Base-by-base conservation (phyloP, 1,140 invertebrate species). In the Antheraea pernyi region DNA sequence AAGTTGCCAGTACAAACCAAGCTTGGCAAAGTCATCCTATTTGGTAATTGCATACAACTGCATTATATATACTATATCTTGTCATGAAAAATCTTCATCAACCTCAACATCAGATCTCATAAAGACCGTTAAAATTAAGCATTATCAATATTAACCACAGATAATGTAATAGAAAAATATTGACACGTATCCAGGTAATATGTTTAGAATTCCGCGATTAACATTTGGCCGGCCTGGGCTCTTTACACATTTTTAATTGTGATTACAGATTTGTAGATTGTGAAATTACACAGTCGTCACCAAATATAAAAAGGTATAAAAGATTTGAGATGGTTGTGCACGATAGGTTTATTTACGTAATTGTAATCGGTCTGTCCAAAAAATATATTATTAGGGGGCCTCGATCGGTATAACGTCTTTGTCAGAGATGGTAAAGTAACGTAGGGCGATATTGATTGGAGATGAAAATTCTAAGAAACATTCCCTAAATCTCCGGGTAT, bases 311-410 rank as follows among this genome's bases (percentile, higher is more conserved):
- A 53, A 10, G 13, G 46, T 53, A 16, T 13, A 82, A 84, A 78
- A 83, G 74, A 77, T 80, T 80, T 83, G 85, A 84, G 80, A 91
- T 85, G 89, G 89, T 91, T 91, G 89, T 91, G 89, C 89, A 90
- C 86, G 81, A 84, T 91, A 90, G 85, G 78, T 76, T 79, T 74
- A 76, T 76, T 77, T 77, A 75, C 74, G 68, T 76, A 81, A 79
- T 79, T 74, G 73, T 67, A 83, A 76, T 81, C 78, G 80, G 84
- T 87, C 85, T 88, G 87, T 89, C 87, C 86, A 89, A 84, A 79
- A 63, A 78, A 59, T 59, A 59, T 22, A 36, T 37, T 39, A 30
- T 67, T 59, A 67, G 48, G 30, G 22, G 48, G 48, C 48, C 30
- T 37, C 36, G 3, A 59, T 67, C 48, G 7, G n/a, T 59, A 11